Evolutionary conservation across 2,797 vertebrate genomes (phyloP).

Genomic region (Bradypus variegatus): DNA sequence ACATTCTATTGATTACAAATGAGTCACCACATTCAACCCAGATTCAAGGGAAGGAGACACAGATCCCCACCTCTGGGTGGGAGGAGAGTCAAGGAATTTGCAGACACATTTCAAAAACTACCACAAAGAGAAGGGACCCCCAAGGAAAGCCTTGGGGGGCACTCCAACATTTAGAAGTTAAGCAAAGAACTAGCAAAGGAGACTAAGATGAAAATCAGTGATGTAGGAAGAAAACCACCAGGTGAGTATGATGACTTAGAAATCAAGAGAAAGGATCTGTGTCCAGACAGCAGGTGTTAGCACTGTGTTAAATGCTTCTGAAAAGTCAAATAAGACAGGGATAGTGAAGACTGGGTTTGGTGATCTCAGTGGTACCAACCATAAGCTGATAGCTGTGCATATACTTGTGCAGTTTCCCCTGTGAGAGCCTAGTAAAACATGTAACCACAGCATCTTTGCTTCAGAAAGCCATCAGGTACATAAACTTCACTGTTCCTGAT

Average conservation of each 20-base stretch:
- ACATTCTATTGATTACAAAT: not conserved
- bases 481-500: not conserved
- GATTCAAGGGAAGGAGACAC: not conserved
- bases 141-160: not conserved
- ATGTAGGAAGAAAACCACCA: not conserved
- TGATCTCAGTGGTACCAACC: not conserved
- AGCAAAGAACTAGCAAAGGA: not conserved
- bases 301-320: not conserved
- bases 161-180: not conserved
- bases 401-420: not conserved
- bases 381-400: not conserved
- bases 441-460: not conserved
- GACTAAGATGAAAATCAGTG: not conserved
- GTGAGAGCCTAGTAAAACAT: not conserved
- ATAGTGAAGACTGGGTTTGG: not conserved
- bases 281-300: not conserved
- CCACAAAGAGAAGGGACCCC: not conserved
- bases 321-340: not conserved
- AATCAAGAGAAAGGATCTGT: not conserved
- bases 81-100: not conserved
- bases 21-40: not conserved
- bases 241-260: not conserved
- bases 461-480: not conserved
- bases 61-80: not conserved
- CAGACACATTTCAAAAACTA: not conserved